Percentiles rank a stretch among this genome's conserved stretches.
phyloP scores from a whole-genome alignment of 2,113 vertebrate genomes.

The Sylvilagus bachmani region DNA sequence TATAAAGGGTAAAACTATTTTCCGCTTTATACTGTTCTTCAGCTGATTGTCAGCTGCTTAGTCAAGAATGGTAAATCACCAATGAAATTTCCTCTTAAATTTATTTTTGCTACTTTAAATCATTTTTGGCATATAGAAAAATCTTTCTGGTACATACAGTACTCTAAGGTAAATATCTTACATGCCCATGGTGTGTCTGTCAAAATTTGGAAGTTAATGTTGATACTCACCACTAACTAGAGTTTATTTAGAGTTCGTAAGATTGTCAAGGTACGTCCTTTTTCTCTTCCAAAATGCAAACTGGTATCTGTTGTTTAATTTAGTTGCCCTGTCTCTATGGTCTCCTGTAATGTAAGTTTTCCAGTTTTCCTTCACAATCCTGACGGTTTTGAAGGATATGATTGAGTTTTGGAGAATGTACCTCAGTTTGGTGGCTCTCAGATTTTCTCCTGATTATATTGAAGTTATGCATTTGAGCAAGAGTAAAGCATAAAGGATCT shows the following conservation, averaged over 20 bases:
- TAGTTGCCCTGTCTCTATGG: too few relatives aligned
- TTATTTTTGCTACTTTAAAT: neutral
- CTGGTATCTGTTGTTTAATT: neutral
- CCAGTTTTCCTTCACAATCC: neutral
- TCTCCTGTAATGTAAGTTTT: neutral
- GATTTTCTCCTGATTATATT: neutral
- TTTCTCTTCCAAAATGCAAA: neutral
- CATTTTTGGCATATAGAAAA: neutral
- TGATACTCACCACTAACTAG: neutral
- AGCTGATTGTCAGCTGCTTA: neutral
- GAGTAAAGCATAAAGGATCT: neutral
- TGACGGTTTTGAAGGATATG: neutral
- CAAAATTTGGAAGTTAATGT: neutral
- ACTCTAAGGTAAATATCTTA: neutral
- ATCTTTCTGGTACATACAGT: neutral
- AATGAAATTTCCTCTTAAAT: neutral
- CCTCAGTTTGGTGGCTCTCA: neutral
- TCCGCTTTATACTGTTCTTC: neutral
- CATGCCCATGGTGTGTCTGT: neutral
- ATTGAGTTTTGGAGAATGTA: neutral
- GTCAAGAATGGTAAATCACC: neutral
- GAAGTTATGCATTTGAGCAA: neutral
- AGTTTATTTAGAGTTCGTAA: neutral
- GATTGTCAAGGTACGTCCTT: neutral
- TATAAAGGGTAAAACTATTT: neutral